Evolutionary conservation across 1,140 invertebrate genomes (phyloP).

Genomic region (Diorhabda sublineata): DNA sequence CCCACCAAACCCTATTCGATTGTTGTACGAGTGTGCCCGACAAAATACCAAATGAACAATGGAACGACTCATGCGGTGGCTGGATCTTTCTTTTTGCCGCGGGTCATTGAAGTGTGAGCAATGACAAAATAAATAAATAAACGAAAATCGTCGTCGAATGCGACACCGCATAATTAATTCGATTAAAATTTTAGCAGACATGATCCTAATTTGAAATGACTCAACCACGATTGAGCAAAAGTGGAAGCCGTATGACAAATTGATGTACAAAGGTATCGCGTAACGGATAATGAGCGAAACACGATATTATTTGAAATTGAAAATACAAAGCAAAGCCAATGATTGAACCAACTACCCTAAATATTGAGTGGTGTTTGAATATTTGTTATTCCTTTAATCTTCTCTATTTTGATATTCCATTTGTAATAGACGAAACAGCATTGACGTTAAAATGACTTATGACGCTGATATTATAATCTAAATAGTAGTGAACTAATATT

Average conservation of each 20-base stretch:
- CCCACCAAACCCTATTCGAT: neutral
- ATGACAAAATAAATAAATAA: neutral
- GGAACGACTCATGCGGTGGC: neutral
- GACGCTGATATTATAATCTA: neutral
- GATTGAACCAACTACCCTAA: too few species aligned
- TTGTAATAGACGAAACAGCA: neutral
- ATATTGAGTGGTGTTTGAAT: too few species aligned
- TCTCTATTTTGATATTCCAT: neutral
- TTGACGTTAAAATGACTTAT: neutral
- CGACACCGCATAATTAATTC: neutral
- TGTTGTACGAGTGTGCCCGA: neutral
- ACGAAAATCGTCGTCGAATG: neutral
- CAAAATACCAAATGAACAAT: neutral
- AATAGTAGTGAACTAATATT: too few species aligned
- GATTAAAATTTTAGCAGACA: slow-evolving; percentile 3
- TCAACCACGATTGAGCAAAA: neutral
- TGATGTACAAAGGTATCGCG: too few species aligned
- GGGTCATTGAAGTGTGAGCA: neutral
- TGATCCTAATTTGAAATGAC: neutral
- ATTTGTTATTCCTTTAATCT: too few species aligned
- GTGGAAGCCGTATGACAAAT: neutral
- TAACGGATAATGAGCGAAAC: too few species aligned
- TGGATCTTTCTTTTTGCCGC: neutral
- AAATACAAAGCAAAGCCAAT: too few species aligned
- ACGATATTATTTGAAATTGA: too few species aligned